phyloP scores from a whole-genome alignment of 2,888 invertebrate genomes.

The Lasioglossum villosulum region DNA sequence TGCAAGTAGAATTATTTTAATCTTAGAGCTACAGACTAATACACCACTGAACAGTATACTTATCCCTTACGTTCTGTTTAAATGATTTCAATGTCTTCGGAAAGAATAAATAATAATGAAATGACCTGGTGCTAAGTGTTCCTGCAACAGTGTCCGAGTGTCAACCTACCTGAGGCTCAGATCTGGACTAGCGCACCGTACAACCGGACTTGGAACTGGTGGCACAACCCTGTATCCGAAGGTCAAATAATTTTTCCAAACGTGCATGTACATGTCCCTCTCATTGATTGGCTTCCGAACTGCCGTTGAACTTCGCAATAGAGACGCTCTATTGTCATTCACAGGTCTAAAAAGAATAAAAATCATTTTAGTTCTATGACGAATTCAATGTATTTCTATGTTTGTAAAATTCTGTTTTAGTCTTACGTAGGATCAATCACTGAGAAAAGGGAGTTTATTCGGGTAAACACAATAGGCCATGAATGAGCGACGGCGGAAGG shows the following conservation, averaged over 20 bases:
- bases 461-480: slow-evolving; percentile 97
- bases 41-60: slow-evolving; percentile 40
- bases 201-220: slow-evolving; percentile 93
- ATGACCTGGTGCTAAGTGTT: slow-evolving; percentile 53
- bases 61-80: slow-evolving; percentile 20
- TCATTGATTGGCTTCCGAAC: slow-evolving; percentile 96
- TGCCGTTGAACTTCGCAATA: slow-evolving; percentile 94
- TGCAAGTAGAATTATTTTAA: slow-evolving; percentile 38
- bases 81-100: slow-evolving; percentile 31
- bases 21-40: slow-evolving; percentile 30
- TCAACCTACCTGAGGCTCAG: slow-evolving; percentile 92
- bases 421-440: slow-evolving; percentile 97
- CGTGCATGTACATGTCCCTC: slow-evolving; percentile 96
- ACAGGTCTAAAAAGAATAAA: slow-evolving; percentile 90
- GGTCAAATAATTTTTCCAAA: slow-evolving; percentile 99
- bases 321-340: slow-evolving; percentile 97
- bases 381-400: slow-evolving; percentile 16
- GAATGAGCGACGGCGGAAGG: slow-evolving; percentile 95
- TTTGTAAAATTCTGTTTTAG: slow-evolving; percentile 23
- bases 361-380: slow-evolving; percentile 12
- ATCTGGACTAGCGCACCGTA: slow-evolving; percentile 97
- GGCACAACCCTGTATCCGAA: slow-evolving; percentile 98
- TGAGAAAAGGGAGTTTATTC: slow-evolving; percentile 95
- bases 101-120: slow-evolving; percentile 47
- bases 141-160: slow-evolving; percentile 19